Conservation (phyloP, 2,797 vertebrate genomes). For the Pipistrellus pipistrellus region DNA sequence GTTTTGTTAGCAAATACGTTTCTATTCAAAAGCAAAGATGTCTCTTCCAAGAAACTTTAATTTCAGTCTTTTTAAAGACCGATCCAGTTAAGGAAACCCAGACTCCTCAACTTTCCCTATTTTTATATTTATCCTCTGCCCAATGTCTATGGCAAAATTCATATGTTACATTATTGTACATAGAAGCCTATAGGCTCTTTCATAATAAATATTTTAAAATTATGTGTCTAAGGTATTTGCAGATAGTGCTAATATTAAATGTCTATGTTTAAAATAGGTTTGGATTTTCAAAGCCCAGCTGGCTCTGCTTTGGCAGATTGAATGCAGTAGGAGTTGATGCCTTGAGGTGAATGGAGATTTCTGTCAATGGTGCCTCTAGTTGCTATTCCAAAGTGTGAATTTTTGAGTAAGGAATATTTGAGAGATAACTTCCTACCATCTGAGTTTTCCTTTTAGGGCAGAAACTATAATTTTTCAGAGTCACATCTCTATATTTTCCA, state of each 20-base stretch:
- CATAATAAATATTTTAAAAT: neutral
- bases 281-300: neutral
- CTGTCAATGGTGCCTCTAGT: neutral
- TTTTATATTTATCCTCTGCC: neutral
- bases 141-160: neutral
- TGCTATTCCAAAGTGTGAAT: neutral
- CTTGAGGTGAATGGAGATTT: neutral
- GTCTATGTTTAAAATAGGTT: neutral
- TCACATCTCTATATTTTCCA: neutral
- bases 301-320: neutral
- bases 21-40: neutral
- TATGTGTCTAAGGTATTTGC: neutral
- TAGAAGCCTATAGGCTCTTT: neutral
- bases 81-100: neutral
- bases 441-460: neutral
- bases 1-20: neutral
- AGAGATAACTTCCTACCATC: neutral
- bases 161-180: neutral
- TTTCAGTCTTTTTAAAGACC: conserved; percentile 25
- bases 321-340: neutral
- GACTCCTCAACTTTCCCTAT: neutral
- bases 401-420: neutral
- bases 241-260: neutral
- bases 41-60: neutral
- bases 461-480: neutral